A percentile compares a stretch with the other conserved stretches of the same genome.
These are phyloP conservation scores for Girardinus metallicus DNA, from an alignment of 2,797 vertebrate genomes.

Conservation along the genomic window DNA sequence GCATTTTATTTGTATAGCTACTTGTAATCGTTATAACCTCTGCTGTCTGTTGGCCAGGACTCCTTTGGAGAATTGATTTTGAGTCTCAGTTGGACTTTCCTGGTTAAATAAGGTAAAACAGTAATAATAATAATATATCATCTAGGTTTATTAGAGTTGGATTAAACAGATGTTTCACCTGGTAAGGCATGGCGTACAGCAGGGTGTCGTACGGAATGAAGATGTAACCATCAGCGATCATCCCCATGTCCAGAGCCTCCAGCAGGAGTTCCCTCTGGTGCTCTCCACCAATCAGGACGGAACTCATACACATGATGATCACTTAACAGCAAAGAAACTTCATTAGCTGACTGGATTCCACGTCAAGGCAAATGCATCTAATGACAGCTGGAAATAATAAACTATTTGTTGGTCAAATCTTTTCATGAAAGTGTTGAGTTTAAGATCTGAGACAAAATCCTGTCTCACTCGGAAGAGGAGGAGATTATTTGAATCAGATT, in stretches of 20 bases:
- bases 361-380: neutral
- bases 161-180: slow-evolving; percentile 43
- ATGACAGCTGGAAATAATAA: neutral
- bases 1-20: no score
- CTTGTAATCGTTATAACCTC: no score
- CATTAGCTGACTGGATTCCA: neutral
- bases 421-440: neutral
- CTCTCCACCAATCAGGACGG: slow-evolving; percentile 86
- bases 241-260: slow-evolving; percentile 84
- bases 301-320: slow-evolving; percentile 93
- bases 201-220: slow-evolving; percentile 90
- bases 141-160: neutral
- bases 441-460: neutral
- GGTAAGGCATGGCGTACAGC: slow-evolving; percentile 81
- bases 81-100: no score
- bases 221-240: slow-evolving; percentile 82
- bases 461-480: neutral
- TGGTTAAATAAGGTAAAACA: no score
- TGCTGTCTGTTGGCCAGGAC: no score
- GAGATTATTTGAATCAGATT: no score
- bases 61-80: no score
- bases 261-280: slow-evolving; percentile 85
- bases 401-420: neutral
- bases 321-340: slow-evolving; percentile 65
- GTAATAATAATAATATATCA: no score